Conservation (phyloP, 2,888 invertebrate genomes). For the Acleris literana region DNA sequence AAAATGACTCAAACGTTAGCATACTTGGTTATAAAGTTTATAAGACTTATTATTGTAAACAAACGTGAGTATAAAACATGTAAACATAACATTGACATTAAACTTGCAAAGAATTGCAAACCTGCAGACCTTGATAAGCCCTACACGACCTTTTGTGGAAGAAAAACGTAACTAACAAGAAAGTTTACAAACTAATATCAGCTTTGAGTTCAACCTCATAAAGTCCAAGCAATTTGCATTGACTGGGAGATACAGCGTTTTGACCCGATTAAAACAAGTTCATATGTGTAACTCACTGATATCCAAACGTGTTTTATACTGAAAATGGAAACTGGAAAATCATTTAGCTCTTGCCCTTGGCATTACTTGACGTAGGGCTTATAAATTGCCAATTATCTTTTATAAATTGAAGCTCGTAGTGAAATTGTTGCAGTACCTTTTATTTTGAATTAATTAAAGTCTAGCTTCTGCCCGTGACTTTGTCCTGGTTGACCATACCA, state of each 20-base stretch:
- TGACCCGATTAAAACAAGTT: slow-evolving; percentile 35
- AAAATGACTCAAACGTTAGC: too few relatives aligned
- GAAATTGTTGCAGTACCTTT: slow-evolving; percentile 21
- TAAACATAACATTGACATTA: slow-evolving; percentile 78
- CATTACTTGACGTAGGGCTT: slow-evolving; percentile 61
- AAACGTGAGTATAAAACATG: slow-evolving; percentile 53
- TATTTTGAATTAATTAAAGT: slow-evolving; percentile 31
- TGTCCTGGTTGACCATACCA: too few relatives aligned
- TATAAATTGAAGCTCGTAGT: slow-evolving; percentile 32
- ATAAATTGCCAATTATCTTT: slow-evolving; percentile 42
- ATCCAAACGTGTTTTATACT: slow-evolving; percentile 72
- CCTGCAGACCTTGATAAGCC: slow-evolving; percentile 75
- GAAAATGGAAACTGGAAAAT: slow-evolving; percentile 82
- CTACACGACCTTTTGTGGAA: slow-evolving; percentile 45
- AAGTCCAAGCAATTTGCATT: slow-evolving; percentile 37
- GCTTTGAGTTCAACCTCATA: slow-evolving; percentile 40
- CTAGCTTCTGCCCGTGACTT: background rate
- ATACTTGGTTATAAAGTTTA: background rate
- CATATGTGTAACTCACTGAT: slow-evolving; percentile 55
- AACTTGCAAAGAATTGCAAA: slow-evolving; percentile 70
- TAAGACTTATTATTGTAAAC: slow-evolving; percentile 2
- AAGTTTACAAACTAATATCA: slow-evolving; percentile 40
- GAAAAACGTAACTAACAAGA: slow-evolving; percentile 46
- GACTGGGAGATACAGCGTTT: slow-evolving; percentile 40
- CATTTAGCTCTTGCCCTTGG: slow-evolving; percentile 67